Percentiles rank a stretch among this genome's conserved stretches.
phyloP scores from a whole-genome alignment of 1,140 invertebrate genomes.

The Hypothenemus hampei region DNA sequence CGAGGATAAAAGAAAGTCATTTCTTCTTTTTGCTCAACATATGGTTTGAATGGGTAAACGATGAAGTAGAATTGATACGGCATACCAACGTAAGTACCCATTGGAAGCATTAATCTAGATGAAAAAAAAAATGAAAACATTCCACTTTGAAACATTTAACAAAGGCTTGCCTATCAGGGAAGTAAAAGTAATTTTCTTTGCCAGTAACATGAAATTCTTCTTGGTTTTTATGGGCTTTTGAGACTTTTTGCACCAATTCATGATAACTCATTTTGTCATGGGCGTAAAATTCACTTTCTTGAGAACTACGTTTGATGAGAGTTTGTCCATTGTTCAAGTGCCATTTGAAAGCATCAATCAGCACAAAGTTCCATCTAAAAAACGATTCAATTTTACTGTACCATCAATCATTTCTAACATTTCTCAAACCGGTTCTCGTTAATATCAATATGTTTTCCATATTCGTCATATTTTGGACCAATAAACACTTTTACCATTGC shows the following conservation, averaged over 20 bases:
- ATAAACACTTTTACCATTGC: slow-evolving; percentile 61
- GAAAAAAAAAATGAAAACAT: background rate
- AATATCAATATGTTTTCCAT: slow-evolving; percentile 48
- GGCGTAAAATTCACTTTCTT: slow-evolving; percentile 58
- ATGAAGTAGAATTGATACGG: slow-evolving; percentile 61
- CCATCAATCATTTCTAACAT: background rate
- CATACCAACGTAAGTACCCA: slow-evolving; percentile 59
- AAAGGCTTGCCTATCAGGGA: slow-evolving; percentile 44
- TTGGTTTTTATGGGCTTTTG: slow-evolving; percentile 48
- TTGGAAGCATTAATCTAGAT: slow-evolving; percentile 54
- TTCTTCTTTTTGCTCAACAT: slow-evolving; percentile 17
- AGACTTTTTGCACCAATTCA: slow-evolving; percentile 54
- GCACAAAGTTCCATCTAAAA: slow-evolving; percentile 53
- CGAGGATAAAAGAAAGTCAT: slow-evolving; percentile 23
- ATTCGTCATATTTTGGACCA: slow-evolving; percentile 61
- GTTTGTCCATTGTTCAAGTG: slow-evolving; percentile 61
- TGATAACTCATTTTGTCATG: slow-evolving; percentile 59
- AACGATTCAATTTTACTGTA: background rate
- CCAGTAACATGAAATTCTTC: slow-evolving; percentile 49
- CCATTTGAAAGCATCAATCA: slow-evolving; percentile 64
- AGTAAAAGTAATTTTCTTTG: slow-evolving; percentile 53
- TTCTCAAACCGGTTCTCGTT: slow-evolving; percentile 24
- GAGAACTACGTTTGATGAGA: slow-evolving; percentile 59
- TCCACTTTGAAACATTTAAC: background rate
- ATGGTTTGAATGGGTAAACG: slow-evolving; percentile 48